Evolutionary conservation across 2,113 vertebrate species (phyloP).

Genomic region (Tretioscincus oriximinensis): DNA sequence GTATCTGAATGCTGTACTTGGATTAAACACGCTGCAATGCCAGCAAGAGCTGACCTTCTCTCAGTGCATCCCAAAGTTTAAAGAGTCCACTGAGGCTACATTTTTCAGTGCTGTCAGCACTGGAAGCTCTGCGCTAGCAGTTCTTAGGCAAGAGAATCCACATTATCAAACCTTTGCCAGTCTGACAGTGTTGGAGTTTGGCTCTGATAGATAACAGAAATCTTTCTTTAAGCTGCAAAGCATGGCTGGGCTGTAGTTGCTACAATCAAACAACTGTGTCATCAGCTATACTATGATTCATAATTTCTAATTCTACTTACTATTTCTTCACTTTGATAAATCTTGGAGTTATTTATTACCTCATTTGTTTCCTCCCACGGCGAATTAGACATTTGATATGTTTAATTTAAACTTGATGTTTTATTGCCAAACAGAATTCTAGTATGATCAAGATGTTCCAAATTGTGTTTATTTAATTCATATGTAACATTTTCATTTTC

Average conservation of each 20-base stretch:
- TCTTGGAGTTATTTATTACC: neutral
- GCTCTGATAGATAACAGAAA: neutral
- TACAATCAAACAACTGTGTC: slow-evolving; percentile 21
- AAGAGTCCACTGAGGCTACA: too few relatives aligned
- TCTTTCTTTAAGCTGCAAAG: slow-evolving; percentile 17
- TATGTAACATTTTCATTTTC: neutral
- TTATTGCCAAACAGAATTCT: neutral
- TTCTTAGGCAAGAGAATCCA: neutral
- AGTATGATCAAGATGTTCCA: neutral
- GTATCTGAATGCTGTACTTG: too few relatives aligned
- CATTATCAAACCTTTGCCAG: neutral
- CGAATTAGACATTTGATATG: slow-evolving; percentile 64
- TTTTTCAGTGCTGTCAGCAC: too few relatives aligned
- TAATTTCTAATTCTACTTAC: neutral
- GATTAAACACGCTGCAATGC: too few relatives aligned
- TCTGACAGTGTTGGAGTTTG: too few relatives aligned
- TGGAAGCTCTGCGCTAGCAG: too few relatives aligned
- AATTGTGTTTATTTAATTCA: neutral
- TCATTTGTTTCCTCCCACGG: slow-evolving; percentile 45
- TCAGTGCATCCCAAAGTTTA: too few relatives aligned
- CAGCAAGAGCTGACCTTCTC: too few relatives aligned
- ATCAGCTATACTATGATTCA: neutral
- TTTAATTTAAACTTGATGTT: slow-evolving; percentile 20
- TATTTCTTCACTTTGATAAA: neutral
- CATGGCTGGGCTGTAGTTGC: slow-evolving; percentile 12